These are phyloP conservation scores for Panagrolaimus sp. DNA, from an alignment of 1,140 invertebrate genomes.

Conservation along the genomic window DNA sequence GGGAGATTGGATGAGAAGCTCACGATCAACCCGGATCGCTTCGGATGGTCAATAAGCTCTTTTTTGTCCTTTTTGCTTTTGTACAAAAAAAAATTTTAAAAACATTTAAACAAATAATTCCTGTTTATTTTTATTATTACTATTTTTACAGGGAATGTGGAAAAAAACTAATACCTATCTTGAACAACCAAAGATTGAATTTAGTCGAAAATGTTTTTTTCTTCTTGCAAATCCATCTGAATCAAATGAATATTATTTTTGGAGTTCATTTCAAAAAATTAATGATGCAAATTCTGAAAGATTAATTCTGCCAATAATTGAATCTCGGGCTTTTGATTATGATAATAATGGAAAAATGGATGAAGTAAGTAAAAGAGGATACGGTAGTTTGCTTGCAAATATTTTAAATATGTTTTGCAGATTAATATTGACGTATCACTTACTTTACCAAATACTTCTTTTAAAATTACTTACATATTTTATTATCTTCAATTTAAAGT, in stretches of 20 bases:
- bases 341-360: constrained; percentile 21
- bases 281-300: constrained; percentile 4
- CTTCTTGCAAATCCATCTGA: constrained; percentile 10
- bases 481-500: constrained; percentile 8
- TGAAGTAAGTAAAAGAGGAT: not conserved
- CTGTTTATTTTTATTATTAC: not conserved
- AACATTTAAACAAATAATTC: not conserved
- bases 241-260: constrained; percentile 12
- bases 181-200: constrained; percentile 24
- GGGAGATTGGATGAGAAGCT: not conserved
- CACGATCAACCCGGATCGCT: not conserved
- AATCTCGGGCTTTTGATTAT: constrained; percentile 3
- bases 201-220: constrained; percentile 17
- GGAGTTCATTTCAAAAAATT: constrained; percentile 19
- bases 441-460: not conserved
- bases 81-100: not conserved
- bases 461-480: not conserved
- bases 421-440: not conserved
- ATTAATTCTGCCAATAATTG: constrained; percentile 17
- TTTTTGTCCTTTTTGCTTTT: too few species aligned
- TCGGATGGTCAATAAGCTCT: too few species aligned
- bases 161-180: constrained; percentile 20
- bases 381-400: not conserved
- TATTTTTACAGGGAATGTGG: constrained; percentile 24
- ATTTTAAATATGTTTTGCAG: not conserved